Base-by-base conservation (phyloP, 2,113 vertebrate genomes). In the Oenanthe melanoleuca region DNA sequence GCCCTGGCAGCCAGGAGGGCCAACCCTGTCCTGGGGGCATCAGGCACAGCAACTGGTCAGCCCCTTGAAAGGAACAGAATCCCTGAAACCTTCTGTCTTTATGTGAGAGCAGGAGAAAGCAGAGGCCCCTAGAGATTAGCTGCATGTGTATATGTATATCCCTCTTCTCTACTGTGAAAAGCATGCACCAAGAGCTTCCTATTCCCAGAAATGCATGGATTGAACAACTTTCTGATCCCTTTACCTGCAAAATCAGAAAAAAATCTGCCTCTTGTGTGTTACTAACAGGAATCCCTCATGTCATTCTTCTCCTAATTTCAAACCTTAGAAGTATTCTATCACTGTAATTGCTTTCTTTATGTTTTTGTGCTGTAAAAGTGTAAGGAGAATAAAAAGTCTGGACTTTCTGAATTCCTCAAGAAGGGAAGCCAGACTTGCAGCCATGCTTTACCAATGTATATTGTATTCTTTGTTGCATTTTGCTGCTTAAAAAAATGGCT, bases 1-100 rank as follows among this genome's bases (percentile, higher is more conserved):
- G 17, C 7, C 49, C 40, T 64, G 57, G 18, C 22, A 84, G 59
- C 14, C 81, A 73, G 5, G 18, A 55, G 59, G 14, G 33, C 5
- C 14, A 64, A 2, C 5, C 0, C 0, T 64, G 69, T 47, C n/a
- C n/a, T 64, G n/a, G 18, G 17, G 5, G 3, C 28, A 84, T n/a
- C 49, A 55, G n/a, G 59, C 28, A 14, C 40, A 84, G 49, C 14
- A 40, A 6, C 10, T 57, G 23, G 7, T 37, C 69, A 63, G 19
- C 31, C 12, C 34, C 13, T 64, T 67, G 44, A 87, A 90, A 79
- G 12, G n/a, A 59, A 45, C 40, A 45, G 18, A 45, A 63, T 45
- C 8, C 2, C 16, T 52, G 38, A 79, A 85, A 74, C 2, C 11
- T 44, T 71, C 31, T 64, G 50, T 6, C 29, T 80, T 69, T 84